Evolutionary conservation across 2,113 vertebrate species (phyloP).

Genomic region (Caloenas nicobarica): DNA sequence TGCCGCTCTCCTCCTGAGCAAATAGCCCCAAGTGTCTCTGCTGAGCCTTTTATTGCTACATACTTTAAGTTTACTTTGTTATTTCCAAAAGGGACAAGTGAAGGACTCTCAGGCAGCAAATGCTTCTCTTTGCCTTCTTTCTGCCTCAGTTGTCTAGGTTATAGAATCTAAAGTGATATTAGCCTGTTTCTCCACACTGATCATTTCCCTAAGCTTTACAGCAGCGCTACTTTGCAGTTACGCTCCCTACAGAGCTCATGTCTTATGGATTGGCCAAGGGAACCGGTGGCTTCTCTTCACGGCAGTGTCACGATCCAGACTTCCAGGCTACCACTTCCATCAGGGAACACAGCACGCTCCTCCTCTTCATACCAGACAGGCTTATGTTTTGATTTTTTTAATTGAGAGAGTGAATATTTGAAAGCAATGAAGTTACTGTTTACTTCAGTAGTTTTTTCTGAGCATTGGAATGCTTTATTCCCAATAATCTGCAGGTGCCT

Average conservation of each 20-base stretch:
- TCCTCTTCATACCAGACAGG: not conserved
- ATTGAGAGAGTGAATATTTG: not conserved
- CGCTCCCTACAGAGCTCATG: not conserved
- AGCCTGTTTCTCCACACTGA: not conserved
- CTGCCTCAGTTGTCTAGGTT: not conserved
- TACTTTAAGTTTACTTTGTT: not conserved
- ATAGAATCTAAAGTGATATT: not conserved
- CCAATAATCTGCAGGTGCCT: not conserved
- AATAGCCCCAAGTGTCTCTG: not conserved
- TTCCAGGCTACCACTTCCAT: not conserved
- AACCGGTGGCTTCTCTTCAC: not conserved
- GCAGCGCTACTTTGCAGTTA: not conserved
- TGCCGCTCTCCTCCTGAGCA: not conserved
- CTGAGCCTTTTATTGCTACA: not conserved
- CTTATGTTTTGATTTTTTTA: not conserved
- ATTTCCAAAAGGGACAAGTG: not conserved
- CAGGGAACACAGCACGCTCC: rapidly evolving
- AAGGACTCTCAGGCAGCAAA: not conserved
- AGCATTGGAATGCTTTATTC: not conserved
- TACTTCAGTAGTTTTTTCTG: not conserved
- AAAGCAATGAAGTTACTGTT: not conserved
- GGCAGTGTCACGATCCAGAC: rapidly evolving
- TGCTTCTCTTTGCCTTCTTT: not conserved
- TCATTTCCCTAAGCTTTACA: not conserved
- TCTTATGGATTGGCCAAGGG: too few species aligned